Conservation (phyloP, 2,797 vertebrate species). For the Anomalospiza imberbis region DNA sequence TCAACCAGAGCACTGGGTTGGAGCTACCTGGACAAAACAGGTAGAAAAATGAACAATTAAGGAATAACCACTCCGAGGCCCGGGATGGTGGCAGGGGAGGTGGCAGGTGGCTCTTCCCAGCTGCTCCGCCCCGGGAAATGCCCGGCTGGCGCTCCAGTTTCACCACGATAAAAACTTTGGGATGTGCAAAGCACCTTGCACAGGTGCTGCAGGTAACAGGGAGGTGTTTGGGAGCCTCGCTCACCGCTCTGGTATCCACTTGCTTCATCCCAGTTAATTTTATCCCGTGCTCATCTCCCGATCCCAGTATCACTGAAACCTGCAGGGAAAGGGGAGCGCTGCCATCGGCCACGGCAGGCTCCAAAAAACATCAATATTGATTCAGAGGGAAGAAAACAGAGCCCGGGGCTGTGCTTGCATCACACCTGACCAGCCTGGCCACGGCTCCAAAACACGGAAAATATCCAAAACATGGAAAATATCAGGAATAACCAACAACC, state of each 20-base stretch:
- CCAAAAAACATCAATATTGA: background rate
- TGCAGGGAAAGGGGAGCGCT: background rate
- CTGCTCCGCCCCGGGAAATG: background rate
- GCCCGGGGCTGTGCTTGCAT: background rate
- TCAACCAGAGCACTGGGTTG: background rate
- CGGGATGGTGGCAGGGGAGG: background rate
- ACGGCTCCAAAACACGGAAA: background rate
- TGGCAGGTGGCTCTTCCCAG: background rate
- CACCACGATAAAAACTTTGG: background rate
- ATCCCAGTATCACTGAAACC: background rate
- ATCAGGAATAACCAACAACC: background rate
- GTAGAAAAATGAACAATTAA: background rate
- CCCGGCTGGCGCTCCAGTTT: background rate
- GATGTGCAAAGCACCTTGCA: background rate
- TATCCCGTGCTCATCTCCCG: background rate
- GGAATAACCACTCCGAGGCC: background rate
- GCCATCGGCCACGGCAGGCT: fast-evolving
- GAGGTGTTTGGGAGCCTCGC: background rate
- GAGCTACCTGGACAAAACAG: background rate
- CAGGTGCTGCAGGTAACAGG: background rate
- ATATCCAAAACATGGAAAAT: fast-evolving
- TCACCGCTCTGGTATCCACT: background rate
- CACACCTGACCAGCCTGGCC: background rate
- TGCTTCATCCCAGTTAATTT: background rate
- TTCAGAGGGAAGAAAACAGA: background rate